Base-by-base conservation (phyloP, 30 jellyfish, hydroid and myxozoan genomes). In the Aurelia sp. region DNA sequence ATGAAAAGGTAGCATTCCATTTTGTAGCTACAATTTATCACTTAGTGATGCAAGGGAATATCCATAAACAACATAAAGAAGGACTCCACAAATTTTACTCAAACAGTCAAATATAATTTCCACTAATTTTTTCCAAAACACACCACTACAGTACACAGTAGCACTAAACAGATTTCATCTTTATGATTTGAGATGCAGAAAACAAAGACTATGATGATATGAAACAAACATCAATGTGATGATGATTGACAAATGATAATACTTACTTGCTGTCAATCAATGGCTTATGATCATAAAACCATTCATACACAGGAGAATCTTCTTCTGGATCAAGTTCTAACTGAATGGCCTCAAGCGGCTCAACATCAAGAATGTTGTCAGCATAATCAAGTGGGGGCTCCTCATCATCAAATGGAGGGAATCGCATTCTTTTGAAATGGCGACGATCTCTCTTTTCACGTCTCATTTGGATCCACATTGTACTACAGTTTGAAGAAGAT, bases 381-480 rank as follows among this genome's bases (percentile, higher is more conserved):
- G 99, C 98, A 88, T 96, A 96, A 66, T 96, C 99, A 35, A 96
- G 81, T 0, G 99, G 99, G 19, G 99, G 99, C 73, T 96, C 99
- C 79, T 96, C 99, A 79, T 96, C 99, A 87, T 96, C 99, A 91
- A 96, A 96, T 12, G 99, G 99, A 57, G 99, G 99, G 86, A 96
- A 96, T 16, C 99, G 68, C 99, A 96, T 96, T 73, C 99, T 55
- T 63, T 96, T 96, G 80, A 96, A 96, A 88, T 96, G 99, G 67
- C 97, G 96, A 13, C 99, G 96, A 89, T 96, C 99, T 38, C 99
- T 93, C 81, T 96, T 96, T 68, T 96, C 99, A 17, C 99, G 75
- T 62, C 99, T 96, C 99, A 96, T 91, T 91, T 92, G 96, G 60
- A 96, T 91, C 99, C 99, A 96, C 99, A 96, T 96, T 19, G 99